Percentiles rank a stretch among this genome's conserved stretches.
phyloP scores from a whole-genome alignment of 2,113 vertebrate species.

The Bostrychus sinensis region DNA sequence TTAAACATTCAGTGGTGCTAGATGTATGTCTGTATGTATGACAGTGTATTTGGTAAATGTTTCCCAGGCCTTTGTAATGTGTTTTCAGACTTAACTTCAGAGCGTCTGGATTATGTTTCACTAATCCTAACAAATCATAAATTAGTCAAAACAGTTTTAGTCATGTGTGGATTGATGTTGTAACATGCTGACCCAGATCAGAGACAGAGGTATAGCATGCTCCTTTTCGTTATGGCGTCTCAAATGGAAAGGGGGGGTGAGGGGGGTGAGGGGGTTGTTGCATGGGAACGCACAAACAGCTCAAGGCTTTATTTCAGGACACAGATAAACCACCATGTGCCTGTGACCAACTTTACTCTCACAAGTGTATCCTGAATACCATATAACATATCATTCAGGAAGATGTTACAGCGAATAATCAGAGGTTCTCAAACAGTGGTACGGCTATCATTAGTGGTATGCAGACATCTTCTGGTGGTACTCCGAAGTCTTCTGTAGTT shows the following conservation, averaged over 20 bases:
- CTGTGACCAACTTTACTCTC: slow-evolving; percentile 30
- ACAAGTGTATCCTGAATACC: slow-evolving; percentile 1
- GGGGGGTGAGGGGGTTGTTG: slow-evolving; percentile 25
- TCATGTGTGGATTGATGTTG: slow-evolving; percentile 54
- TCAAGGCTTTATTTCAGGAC: slow-evolving; percentile 25
- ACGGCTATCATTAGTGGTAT: too few species aligned
- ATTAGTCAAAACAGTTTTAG: slow-evolving; percentile 48
- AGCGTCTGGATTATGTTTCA: slow-evolving; percentile 63
- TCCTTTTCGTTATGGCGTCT: slow-evolving; percentile 32
- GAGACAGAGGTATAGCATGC: slow-evolving; percentile 18
- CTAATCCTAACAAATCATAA: slow-evolving; percentile 51
- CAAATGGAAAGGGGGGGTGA: too few species aligned
- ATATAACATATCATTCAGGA: not conserved
- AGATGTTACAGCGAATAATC: too few species aligned
- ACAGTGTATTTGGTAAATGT: not conserved
- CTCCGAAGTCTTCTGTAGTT: too few species aligned
- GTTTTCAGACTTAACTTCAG: slow-evolving; percentile 34
- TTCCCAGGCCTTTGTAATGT: slow-evolving; percentile 27
- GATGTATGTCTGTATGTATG: not conserved
- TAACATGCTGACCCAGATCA: slow-evolving; percentile 41
- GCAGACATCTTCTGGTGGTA: too few species aligned
- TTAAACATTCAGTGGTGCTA: too few species aligned
- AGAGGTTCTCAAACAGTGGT: too few species aligned
- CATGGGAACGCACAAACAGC: slow-evolving; percentile 55
- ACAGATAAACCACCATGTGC: slow-evolving; percentile 47